phyloP scores from a whole-genome alignment of 2,797 vertebrate species.

The Paramormyrops hopkinsi region DNA sequence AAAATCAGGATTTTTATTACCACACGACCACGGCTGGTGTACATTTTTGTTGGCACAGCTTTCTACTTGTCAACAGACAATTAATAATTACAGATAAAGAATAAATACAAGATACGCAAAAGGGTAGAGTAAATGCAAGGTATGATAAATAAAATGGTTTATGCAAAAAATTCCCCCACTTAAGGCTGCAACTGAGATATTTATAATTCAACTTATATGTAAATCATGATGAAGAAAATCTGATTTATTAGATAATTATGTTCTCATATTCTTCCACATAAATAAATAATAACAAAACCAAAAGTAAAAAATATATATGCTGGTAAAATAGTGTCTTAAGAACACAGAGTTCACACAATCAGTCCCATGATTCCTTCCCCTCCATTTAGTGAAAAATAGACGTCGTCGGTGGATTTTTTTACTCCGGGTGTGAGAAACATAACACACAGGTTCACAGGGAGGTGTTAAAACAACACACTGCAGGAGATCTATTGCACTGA shows the following conservation, averaged over 20 bases:
- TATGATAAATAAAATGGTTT: background rate
- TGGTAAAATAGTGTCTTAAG: background rate
- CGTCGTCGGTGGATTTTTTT: background rate
- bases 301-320: background rate
- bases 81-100: background rate
- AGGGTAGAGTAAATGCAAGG: background rate
- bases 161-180: background rate
- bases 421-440: background rate
- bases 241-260: background rate
- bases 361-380: background rate
- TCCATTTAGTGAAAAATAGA: background rate
- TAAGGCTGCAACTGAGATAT: background rate
- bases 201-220: background rate
- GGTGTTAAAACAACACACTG: conserved; percentile 1
- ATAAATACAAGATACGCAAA: background rate
- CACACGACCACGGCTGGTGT: background rate
- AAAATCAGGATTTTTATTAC: background rate
- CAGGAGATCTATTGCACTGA: conserved; percentile 24
- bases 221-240: background rate
- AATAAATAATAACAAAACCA: background rate
- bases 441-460: background rate
- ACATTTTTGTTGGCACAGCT: background rate
- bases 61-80: background rate
- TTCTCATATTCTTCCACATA: background rate
- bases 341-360: background rate